phyloP scores from a whole-genome alignment of 2,113 vertebrate species.

The Plecotus auritus region DNA sequence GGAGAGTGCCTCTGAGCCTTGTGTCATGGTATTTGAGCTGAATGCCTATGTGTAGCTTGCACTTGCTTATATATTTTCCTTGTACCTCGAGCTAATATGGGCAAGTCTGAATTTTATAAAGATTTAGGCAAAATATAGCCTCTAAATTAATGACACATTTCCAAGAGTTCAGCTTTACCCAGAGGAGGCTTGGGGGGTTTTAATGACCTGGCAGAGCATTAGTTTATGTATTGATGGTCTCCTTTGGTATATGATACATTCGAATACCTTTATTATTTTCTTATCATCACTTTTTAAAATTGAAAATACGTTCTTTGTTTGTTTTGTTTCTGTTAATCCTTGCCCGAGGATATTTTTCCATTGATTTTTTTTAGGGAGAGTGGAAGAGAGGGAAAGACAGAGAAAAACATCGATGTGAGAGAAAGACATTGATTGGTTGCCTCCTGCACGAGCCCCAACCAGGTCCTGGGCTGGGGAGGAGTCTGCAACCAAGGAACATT shows the following conservation, averaged over 20 bases:
- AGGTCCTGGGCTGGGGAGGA: too few relatives aligned
- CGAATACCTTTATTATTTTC: not conserved
- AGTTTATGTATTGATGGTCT: not conserved
- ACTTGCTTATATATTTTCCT: not conserved
- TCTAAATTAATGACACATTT: not conserved
- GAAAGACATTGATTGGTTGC: too few relatives aligned
- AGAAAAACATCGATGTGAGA: too few relatives aligned
- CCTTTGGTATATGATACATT: not conserved
- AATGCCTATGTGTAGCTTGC: not conserved
- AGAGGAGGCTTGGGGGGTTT: not conserved
- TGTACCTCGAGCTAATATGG: not conserved
- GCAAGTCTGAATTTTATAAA: not conserved
- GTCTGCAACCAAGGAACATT: too few relatives aligned
- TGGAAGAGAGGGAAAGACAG: too few relatives aligned
- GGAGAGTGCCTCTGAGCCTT: not conserved
- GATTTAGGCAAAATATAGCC: not conserved
- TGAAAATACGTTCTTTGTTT: not conserved
- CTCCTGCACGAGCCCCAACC: too few relatives aligned
- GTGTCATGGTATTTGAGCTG: not conserved
- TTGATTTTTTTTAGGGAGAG: too few relatives aligned
- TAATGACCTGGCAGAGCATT: not conserved
- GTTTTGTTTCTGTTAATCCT: too few relatives aligned
- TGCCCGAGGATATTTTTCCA: too few relatives aligned
- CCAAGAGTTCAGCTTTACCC: not conserved
- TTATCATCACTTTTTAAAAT: not conserved